A percentile compares a stretch with the other conserved stretches of the same genome.
phyloP scores from a whole-genome alignment of 92 coral and sea anemone genomes.

The Porites divaricata region DNA sequence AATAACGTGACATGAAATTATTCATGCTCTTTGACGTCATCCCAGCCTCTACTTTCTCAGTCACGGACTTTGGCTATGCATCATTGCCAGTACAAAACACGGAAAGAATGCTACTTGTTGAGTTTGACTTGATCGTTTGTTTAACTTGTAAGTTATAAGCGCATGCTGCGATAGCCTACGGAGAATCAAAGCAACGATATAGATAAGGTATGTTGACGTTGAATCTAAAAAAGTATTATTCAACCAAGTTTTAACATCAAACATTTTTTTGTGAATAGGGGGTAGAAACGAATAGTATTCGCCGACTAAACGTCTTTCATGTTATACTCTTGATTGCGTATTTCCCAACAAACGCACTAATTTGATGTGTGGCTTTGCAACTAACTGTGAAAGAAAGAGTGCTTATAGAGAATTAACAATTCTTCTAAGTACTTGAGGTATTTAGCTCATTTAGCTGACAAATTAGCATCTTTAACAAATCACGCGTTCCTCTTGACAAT shows the following conservation, averaged over 20 bases:
- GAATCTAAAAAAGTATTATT: neutral
- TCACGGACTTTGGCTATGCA: conserved; percentile 5
- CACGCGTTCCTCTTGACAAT: neutral
- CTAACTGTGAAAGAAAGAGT: neutral
- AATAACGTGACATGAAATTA: neutral
- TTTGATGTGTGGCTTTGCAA: neutral
- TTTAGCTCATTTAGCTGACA: neutral
- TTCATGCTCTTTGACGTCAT: conserved; percentile 9
- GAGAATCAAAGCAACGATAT: neutral
- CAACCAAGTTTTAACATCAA: neutral
- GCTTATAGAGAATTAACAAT: neutral
- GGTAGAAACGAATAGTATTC: neutral
- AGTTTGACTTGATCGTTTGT: neutral
- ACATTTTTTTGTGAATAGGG: neutral
- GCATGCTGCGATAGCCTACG: neutral
- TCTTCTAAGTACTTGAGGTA: neutral
- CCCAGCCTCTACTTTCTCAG: neutral
- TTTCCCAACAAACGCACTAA: neutral
- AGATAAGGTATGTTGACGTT: neutral
- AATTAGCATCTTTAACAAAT: neutral
- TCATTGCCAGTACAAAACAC: neutral
- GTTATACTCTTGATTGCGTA: neutral
- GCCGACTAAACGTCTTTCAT: neutral
- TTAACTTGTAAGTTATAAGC: neutral
- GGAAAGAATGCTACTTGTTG: neutral